A percentile compares a stretch with the other conserved stretches of the same genome.
Conservation (phyloP, 2,113 vertebrate species). For the Dryoscopus gambensis region DNA sequence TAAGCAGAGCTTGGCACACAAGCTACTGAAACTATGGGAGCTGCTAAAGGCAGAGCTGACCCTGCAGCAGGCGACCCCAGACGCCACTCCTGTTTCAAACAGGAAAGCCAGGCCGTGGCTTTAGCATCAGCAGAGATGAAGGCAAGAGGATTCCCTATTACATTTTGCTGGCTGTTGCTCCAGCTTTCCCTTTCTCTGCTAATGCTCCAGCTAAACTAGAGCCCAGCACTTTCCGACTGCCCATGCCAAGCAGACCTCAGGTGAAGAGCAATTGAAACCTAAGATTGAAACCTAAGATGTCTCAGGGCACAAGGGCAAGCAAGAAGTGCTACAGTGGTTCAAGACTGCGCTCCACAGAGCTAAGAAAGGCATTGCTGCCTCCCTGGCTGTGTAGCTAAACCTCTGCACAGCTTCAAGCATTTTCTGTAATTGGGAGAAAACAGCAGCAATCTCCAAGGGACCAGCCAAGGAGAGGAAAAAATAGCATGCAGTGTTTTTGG, state of each 20-base stretch:
- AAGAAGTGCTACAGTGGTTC: background rate
- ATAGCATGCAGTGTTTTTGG: background rate
- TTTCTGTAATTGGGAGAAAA: background rate
- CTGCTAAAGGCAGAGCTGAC: background rate
- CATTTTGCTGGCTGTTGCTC: background rate
- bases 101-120: background rate
- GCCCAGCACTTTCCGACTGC: rapidly evolving
- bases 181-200: background rate
- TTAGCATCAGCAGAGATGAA: background rate
- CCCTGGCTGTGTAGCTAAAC: background rate
- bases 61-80: background rate
- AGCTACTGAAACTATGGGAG: background rate
- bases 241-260: background rate
- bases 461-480: background rate
- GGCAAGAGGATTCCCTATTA: background rate
- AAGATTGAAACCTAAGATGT: background rate
- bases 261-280: background rate
- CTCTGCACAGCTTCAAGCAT: background rate
- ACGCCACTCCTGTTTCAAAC: background rate
- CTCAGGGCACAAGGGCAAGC: background rate
- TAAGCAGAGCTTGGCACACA: background rate
- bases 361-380: conserved; percentile 6
- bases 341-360: conserved; percentile 40
- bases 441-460: background rate
- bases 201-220: background rate